Percentiles rank a stretch among this genome's conserved stretches.
These are phyloP conservation scores for Teleopsis dalmanni DNA, from an alignment of 1,140 invertebrate species.

Conservation along the genomic window DNA sequence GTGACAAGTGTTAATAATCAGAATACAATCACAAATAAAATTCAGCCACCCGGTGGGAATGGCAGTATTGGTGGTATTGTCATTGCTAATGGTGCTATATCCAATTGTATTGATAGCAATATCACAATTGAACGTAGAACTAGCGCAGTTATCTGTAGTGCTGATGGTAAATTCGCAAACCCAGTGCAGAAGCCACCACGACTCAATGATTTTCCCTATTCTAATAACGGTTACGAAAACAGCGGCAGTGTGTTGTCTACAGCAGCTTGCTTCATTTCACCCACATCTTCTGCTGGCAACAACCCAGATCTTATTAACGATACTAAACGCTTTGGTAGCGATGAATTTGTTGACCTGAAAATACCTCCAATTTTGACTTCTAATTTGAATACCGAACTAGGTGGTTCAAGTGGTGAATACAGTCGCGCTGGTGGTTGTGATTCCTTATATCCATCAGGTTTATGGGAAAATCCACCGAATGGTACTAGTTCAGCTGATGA, in stretches of 20 bases:
- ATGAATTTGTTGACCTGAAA: constrained; percentile 41
- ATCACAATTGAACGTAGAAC: constrained; percentile 30
- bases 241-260: constrained; percentile 54
- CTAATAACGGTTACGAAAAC: constrained; percentile 54
- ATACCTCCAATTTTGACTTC: constrained; percentile 17
- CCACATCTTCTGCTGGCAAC: constrained; percentile 61
- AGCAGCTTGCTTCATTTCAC: constrained; percentile 57
- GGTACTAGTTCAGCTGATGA: constrained; percentile 44
- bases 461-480: constrained; percentile 50
- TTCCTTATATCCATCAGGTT: constrained; percentile 61
- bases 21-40: constrained; percentile 45
- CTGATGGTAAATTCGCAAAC: constrained; percentile 53
- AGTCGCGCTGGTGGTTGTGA: constrained; percentile 57
- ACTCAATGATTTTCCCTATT: constrained; percentile 56
- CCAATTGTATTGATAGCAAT: constrained; percentile 22
- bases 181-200: constrained; percentile 62
- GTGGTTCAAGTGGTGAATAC: constrained; percentile 55
- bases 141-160: constrained; percentile 9
- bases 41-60: constrained; percentile 38
- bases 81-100: constrained; percentile 33
- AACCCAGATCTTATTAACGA: constrained; percentile 79
- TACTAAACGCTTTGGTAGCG: constrained; percentile 54
- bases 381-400: constrained; percentile 14
- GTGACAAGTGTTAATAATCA: constrained; percentile 56
- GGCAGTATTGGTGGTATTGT: constrained; percentile 46